Evolutionary conservation across 2,113 vertebrate genomes (phyloP).

Genomic region (Orientallactaga bullata): DNA sequence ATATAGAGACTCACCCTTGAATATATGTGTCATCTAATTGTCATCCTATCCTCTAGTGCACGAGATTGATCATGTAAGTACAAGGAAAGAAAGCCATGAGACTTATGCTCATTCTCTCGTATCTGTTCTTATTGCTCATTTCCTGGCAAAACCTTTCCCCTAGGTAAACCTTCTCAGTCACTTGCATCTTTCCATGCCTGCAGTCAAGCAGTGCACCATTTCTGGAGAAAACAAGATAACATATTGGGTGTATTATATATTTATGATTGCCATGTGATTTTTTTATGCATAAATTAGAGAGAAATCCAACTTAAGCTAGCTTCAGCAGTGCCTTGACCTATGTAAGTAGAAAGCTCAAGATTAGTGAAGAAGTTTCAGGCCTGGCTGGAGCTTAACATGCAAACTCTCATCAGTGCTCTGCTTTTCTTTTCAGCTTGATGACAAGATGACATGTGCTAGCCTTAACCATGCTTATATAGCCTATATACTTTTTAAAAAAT

Average conservation of each 20-base stretch:
- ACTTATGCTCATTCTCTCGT: not conserved
- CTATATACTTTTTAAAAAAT: not conserved
- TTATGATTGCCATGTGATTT: not conserved
- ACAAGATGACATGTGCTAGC: not conserved
- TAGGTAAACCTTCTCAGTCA: not conserved
- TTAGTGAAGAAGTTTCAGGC: not conserved
- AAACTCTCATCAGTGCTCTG: not conserved
- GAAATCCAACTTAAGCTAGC: constrained; percentile 17
- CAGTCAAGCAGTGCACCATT: not conserved
- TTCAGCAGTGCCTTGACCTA: not conserved
- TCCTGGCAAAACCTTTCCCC: not conserved
- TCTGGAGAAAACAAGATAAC: constrained; percentile 39
- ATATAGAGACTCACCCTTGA: not conserved
- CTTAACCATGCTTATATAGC: not conserved
- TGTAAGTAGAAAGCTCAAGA: not conserved
- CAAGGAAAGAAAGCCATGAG: not conserved
- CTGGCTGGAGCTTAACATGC: not conserved
- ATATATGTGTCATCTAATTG: not conserved
- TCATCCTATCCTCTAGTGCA: not conserved
- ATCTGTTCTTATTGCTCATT: not conserved
- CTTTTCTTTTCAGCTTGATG: not conserved
- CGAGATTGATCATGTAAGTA: not conserved
- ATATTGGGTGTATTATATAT: not conserved
- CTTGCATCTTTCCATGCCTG: not conserved
- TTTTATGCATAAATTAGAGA: not conserved